Percentiles rank a stretch among this genome's conserved stretches.
These are phyloP conservation scores for Ondatra zibethicus DNA, from an alignment of 2,113 vertebrate species.

Conservation along the genomic window DNA sequence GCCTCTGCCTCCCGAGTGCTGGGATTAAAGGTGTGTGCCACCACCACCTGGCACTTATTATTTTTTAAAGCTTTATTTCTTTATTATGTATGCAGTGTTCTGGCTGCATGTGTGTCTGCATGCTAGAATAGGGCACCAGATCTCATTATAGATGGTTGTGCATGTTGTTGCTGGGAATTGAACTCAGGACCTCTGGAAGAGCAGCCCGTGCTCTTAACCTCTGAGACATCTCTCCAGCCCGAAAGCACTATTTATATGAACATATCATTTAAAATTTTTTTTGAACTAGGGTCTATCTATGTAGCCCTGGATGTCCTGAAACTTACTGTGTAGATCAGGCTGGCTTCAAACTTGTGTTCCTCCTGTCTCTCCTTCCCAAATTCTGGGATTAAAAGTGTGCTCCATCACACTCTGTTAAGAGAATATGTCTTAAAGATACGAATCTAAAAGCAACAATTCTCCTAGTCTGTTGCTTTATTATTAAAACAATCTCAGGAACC, in stretches of 20 bases:
- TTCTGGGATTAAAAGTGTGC: background rate
- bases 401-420: background rate
- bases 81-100: background rate
- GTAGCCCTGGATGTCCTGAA: background rate
- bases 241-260: background rate
- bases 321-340: background rate
- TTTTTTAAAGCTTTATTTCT: background rate
- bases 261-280: background rate
- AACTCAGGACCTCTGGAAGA: background rate
- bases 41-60: no score
- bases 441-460: slow-evolving; percentile 57
- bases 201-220: background rate
- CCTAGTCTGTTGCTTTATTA: slow-evolving; percentile 36
- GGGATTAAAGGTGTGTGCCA: no score
- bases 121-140: background rate
- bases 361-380: background rate
- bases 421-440: slow-evolving; percentile 48
- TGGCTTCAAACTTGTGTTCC: background rate
- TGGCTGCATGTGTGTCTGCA: background rate
- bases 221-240: background rate
- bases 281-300: background rate
- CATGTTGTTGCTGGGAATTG: background rate
- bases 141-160: background rate
- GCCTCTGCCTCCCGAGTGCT: no score
- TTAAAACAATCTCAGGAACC: background rate